Percentiles rank a stretch among this genome's conserved stretches.
Evolutionary conservation across 2,888 invertebrate species (phyloP).

Genomic region (Blera fallax): DNA sequence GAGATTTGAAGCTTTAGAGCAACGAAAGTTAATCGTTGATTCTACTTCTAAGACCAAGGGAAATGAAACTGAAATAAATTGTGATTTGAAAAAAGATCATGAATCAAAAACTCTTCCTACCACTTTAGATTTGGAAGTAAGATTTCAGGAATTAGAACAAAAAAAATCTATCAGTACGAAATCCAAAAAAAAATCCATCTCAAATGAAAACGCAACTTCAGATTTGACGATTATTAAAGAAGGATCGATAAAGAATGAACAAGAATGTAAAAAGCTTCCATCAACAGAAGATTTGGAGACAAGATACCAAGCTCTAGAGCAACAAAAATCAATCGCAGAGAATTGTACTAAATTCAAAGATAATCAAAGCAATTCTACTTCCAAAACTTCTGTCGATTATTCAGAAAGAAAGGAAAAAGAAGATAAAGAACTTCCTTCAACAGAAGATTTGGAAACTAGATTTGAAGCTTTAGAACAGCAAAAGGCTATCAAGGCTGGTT

Average conservation of each 20-base stretch:
- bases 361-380: neutral
- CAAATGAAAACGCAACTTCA: neutral
- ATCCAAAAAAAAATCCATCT: neutral
- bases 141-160: conserved; percentile 30
- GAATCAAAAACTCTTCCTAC: conserved; percentile 61
- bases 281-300: conserved; percentile 76
- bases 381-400: neutral
- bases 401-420: neutral
- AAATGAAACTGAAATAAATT: neutral
- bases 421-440: conserved; percentile 41
- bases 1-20: conserved; percentile 32
- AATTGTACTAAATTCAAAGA: neutral
- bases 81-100: neutral
- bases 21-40: conserved; percentile 17
- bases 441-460: conserved; percentile 4
- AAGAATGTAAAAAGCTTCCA: conserved; percentile 56
- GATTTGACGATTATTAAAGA: neutral
- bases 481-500: neutral
- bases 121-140: conserved; percentile 8
- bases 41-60: neutral
- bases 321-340: neutral
- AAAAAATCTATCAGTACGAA: neutral
- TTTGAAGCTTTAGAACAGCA: conserved; percentile 12
- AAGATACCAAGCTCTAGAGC: conserved; percentile 77
- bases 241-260: neutral